Conservation (phyloP, 1,140 invertebrate genomes). For the Bombus turneri region DNA sequence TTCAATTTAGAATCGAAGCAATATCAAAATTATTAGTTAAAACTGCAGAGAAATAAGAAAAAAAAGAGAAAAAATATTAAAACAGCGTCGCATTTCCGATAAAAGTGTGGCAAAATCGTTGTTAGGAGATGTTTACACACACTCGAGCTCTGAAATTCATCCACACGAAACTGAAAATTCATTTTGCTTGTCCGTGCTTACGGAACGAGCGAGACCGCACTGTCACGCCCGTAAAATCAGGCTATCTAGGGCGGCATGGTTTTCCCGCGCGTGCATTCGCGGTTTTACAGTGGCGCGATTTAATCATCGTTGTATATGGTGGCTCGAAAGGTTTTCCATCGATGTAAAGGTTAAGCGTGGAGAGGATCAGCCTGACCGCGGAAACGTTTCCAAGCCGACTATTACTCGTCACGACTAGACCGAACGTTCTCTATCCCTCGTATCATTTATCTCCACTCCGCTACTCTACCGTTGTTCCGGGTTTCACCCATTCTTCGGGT, state of each 20-base stretch:
- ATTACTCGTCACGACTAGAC: constrained; percentile 46
- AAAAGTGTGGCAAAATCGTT: neutral
- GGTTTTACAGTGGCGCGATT: constrained; percentile 56
- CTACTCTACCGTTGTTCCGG: neutral
- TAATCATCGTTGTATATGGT: constrained; percentile 76
- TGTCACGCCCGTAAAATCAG: constrained; percentile 36
- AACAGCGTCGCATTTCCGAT: no score
- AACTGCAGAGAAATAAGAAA: neutral
- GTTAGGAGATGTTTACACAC: neutral
- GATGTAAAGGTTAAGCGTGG: constrained; percentile 32
- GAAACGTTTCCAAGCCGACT: constrained; percentile 61
- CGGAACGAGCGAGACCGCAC: constrained; percentile 4
- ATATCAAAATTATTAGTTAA: neutral
- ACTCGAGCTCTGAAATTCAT: neutral
- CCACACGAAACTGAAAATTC: neutral
- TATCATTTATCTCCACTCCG: neutral
- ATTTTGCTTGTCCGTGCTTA: constrained; percentile 5
- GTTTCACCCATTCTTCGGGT: neutral
- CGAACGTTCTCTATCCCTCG: neutral
- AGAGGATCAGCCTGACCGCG: constrained; percentile 71
- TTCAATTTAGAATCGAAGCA: neutral
- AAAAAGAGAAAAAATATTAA: no score
- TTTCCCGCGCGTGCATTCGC: constrained; percentile 8
- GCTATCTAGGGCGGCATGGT: neutral
- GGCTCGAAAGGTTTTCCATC: constrained; percentile 64